Evolutionary conservation across 2,888 invertebrate genomes (phyloP), one percentile per base, ranked within the genome.

Genomic region (Aproaerema taeniolella): DNA sequence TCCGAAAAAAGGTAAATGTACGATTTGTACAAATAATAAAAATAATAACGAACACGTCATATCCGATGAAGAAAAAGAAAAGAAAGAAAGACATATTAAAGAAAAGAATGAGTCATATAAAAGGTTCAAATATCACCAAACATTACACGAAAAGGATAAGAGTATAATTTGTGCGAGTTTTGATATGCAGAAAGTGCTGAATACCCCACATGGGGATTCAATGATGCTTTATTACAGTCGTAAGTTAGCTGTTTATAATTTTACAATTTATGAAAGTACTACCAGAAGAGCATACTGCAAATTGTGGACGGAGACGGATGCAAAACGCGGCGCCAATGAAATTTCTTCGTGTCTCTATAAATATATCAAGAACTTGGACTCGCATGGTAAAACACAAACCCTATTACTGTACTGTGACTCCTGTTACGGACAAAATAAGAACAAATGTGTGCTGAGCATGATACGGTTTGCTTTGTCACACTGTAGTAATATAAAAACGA

Each of bases 41-140:
- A 32, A 20, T 7, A 6, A 43, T 2, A 11, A 43, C 16, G n/a
- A 11, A 9, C n/a, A n/a, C n/a, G n/a, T n/a, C n/a, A 38, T 15
- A n/a, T 33, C 38, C 8, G 13, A 31, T 38, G 31, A 26, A 14
- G 46, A 46, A 44, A 38, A 38, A 34, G 28, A 26, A 9, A 15
- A 38, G n/a, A 29, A 17, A 38, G 5, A 30, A 29, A 20, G 5
- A 9, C 48, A 51, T 37, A 42, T 49, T 14, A 31, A 47, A 5
- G 47, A 46, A 36, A 51, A 49, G 34, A 39, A 49, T 12, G 52
- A 39, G 33, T 45, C 48, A 36, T 45, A 48, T 16, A 16, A 45
- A 13, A 38, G 50, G 14, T 42, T 49, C 13, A 25, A 41, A 39
- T 37, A 11, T 41, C 50, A 50, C 37, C 13, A 42, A 37, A 29